These are phyloP conservation scores for Passer montanus DNA, from an alignment of 2,113 vertebrate species.

Conservation along the genomic window DNA sequence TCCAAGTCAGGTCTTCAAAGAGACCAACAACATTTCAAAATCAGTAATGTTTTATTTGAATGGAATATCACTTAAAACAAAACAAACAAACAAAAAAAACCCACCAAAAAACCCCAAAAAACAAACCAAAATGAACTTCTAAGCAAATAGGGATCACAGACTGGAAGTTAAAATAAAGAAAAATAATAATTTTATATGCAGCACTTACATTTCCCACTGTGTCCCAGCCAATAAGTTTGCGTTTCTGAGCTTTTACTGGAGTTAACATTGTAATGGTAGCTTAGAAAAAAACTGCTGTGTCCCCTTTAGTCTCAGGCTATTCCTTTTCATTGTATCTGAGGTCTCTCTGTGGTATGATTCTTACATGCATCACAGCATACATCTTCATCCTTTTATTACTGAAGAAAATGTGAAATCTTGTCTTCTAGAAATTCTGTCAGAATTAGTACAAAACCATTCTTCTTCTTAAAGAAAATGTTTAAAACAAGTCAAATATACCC, in stretches of 20 bases:
- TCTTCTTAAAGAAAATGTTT: background rate
- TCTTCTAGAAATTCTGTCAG: background rate
- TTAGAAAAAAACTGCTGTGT: background rate
- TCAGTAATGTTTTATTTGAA: background rate
- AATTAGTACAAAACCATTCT: background rate
- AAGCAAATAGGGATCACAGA: background rate
- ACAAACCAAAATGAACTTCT: background rate
- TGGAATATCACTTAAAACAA: background rate
- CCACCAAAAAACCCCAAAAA: background rate
- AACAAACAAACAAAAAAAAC: too few species aligned
- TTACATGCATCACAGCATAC: background rate
- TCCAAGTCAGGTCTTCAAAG: background rate
- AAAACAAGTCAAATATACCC: background rate
- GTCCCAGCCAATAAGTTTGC: background rate
- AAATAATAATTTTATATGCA: background rate
- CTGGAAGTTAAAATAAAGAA: background rate
- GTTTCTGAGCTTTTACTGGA: background rate
- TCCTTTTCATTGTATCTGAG: background rate
- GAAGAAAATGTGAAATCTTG: background rate
- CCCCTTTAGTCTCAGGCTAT: background rate
- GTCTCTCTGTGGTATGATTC: background rate
- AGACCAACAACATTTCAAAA: background rate
- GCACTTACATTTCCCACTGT: background rate
- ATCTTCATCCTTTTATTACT: background rate
- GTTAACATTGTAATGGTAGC: background rate